Evolutionary conservation across 2,888 invertebrate species (phyloP), one percentile per base, ranked within the genome.

Genomic region (Eilema caniola): DNA sequence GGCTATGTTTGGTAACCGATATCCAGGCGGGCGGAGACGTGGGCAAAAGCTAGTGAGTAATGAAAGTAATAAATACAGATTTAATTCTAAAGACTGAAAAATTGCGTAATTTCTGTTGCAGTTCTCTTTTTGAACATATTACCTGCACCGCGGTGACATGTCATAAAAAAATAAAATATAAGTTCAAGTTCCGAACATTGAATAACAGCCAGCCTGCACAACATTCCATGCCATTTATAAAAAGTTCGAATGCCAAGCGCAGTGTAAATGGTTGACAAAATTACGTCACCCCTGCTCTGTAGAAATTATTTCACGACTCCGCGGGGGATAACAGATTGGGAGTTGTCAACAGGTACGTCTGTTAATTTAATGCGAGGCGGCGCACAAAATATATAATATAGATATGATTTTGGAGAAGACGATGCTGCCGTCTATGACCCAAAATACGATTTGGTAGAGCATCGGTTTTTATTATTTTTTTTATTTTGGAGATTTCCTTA

Each of bases 161-260:
- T 41, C 11, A 41, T 24, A 4, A 16, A 59, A 16, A 59, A 59
- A 25, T 11, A 59, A 25, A 14, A 24, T 28, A 25, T 59, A 2
- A 59, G 8, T 59, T 59, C 25, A 59, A 28, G 16, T 64, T 53
- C 41, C n/a, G 53, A 47, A 28, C n/a, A 28, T 53, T 28, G 28
- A 47, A 28, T 64, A 47, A 47, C 47, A 47, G 3, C 20, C 16
- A 53, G 10, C 47, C n/a, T 28, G 0, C 53, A n/a, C 31, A 53
- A 64, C 12, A 14, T 41, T 63, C 63, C 25, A 53, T 53, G 28
- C 28, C 28, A 64, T 53, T 64, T 37, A 53, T n/a, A 28, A 31
- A 23, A 64, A 64, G n/a, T 56, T 7, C 16, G 4, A 64, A 71
- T 74, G 74, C 62, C 69, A 72, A 70, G 62, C 64, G 65, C 71